Evolutionary conservation across 2,113 vertebrate species (phyloP).

Genomic region (Herpailurus yagouaroundi): DNA sequence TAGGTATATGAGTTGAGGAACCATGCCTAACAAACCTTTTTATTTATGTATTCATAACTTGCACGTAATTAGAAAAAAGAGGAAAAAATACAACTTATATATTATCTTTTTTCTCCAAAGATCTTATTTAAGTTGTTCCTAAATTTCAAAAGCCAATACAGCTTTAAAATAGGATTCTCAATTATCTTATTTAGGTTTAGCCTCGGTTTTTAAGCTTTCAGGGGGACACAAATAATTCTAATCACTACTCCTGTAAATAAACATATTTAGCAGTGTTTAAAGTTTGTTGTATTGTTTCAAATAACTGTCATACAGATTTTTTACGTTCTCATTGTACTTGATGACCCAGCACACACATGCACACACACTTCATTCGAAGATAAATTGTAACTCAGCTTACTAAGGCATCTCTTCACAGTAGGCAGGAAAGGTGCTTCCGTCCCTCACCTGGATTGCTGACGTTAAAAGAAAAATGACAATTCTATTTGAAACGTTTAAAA

Average conservation of each 20-base stretch:
- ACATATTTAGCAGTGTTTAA: constrained; percentile 76
- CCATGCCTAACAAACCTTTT: constrained; percentile 53
- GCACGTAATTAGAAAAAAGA: neutral
- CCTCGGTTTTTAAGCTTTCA: neutral
- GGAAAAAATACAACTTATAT: neutral
- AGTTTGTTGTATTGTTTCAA: neutral
- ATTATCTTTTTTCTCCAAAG: constrained; percentile 60
- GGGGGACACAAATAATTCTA: constrained; percentile 53
- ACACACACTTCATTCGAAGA: neutral
- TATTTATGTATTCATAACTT: neutral
- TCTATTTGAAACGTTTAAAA: constrained; percentile 5
- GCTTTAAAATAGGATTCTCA: neutral
- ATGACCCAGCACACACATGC: neutral
- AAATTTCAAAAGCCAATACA: constrained; percentile 64
- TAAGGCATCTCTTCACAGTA: constrained; percentile 32
- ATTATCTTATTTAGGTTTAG: neutral
- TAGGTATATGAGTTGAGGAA: constrained; percentile 60
- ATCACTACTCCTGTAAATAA: constrained; percentile 68
- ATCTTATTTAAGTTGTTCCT: constrained; percentile 55
- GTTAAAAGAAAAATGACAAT: constrained; percentile 37
- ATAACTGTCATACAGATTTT: neutral
- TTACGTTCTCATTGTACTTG: neutral
- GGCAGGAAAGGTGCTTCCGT: neutral
- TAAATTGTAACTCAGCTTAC: constrained; percentile 64
- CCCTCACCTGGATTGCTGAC: constrained; percentile 27